Evolutionary conservation across 1,140 invertebrate species (phyloP).

Genomic region (Euura lappo): DNA sequence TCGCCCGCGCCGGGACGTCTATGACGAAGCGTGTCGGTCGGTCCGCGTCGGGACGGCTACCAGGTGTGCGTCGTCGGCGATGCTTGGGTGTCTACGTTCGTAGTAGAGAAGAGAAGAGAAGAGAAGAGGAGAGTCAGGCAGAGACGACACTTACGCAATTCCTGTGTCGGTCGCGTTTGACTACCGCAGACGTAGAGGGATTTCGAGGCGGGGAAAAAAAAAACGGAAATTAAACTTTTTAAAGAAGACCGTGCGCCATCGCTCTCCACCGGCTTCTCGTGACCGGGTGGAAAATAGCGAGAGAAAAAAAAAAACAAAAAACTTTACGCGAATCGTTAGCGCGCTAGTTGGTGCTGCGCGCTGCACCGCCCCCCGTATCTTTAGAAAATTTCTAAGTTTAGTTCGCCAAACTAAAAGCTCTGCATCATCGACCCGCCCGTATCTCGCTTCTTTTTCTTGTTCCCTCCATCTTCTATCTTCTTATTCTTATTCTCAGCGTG

Average conservation of each 20-base stretch:
- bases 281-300: background rate
- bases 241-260: background rate
- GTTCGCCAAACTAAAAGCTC: constrained; percentile 14
- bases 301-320: background rate
- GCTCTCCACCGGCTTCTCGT: background rate
- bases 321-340: constrained; percentile 6
- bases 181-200: background rate
- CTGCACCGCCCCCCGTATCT: constrained; percentile 2
- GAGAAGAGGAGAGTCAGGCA: no score
- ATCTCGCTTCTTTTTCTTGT: constrained; percentile 11
- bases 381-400: background rate
- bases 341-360: constrained; percentile 12
- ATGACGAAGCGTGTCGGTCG: background rate
- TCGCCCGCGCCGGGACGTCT: background rate
- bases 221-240: background rate
- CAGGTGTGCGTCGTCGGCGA: background rate
- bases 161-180: background rate
- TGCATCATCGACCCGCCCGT: constrained; percentile 35
- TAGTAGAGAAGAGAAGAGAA: no score
- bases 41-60: background rate
- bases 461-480: constrained; percentile 4
- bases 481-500: constrained; percentile 11
- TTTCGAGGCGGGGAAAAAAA: background rate
- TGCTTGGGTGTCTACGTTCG: background rate
- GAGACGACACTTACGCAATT: constrained; percentile 1